phyloP scores from a whole-genome alignment of 2,888 invertebrate species.

The Dicyrtoma fusca region DNA sequence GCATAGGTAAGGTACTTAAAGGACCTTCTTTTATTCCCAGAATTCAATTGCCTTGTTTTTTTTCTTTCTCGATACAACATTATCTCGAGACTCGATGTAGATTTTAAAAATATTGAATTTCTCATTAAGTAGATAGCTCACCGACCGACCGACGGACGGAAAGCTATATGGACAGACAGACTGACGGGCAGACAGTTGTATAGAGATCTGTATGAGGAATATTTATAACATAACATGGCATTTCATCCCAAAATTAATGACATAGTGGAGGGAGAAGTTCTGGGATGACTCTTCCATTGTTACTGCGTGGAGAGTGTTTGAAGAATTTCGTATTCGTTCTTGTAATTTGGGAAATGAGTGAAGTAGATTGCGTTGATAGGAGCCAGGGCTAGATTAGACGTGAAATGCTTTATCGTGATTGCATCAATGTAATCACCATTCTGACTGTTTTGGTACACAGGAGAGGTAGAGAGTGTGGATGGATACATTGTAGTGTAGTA shows the following conservation, averaged over 20 bases:
- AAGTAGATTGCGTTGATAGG: constrained; percentile 29
- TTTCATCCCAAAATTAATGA: constrained; percentile 26
- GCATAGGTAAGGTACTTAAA: too few species aligned
- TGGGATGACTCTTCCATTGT: not conserved
- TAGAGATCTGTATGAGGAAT: not conserved
- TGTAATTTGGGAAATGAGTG: constrained; percentile 37
- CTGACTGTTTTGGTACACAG: not conserved
- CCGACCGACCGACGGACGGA: too few species aligned
- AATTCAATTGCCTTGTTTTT: too few species aligned
- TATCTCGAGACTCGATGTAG: too few species aligned
- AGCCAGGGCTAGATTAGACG: constrained; percentile 28
- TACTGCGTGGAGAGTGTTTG: not conserved
- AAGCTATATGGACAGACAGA: too few species aligned
- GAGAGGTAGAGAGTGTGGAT: too few species aligned
- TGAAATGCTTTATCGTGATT: constrained; percentile 38
- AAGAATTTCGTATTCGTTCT: constrained; percentile 28
- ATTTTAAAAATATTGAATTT: too few species aligned
- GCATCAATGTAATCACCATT: constrained; percentile 38
- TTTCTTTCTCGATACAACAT: too few species aligned
- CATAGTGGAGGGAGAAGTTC: constrained; percentile 6
- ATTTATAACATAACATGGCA: not conserved
- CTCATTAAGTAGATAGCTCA: too few species aligned
- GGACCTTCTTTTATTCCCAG: too few species aligned
- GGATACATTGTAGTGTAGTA: too few species aligned
- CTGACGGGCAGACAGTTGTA: not conserved